Evolutionary conservation across 2,888 invertebrate genomes (phyloP), one percentile per base, ranked within the genome.

Genomic region (Epicampocera succincta): DNA sequence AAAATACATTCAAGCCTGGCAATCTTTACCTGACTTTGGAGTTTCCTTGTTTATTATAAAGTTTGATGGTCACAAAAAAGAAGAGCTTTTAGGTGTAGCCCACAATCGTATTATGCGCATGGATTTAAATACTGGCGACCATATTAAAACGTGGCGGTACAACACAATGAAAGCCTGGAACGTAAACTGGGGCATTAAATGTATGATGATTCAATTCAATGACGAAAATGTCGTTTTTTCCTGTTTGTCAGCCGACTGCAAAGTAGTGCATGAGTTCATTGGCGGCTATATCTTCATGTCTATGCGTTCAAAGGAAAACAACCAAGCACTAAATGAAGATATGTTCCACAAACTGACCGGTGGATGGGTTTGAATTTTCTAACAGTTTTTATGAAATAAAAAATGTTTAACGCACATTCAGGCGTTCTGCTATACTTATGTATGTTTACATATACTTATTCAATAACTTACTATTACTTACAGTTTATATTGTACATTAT

Each of bases 261-360:
- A 99, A 92, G 98, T 99, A 0, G 96, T 99, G 2, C 99, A 99
- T 91, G 99, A 99, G 91, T 99, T 98, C 91, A 99, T 99, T 85
- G 99, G 99, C 19, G 99, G 99, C n/a, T 99, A 99, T 92, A 99
- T 99, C 81, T 99, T 99, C 93, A 93, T 99, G 85, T 98, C 98
- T 0, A 98, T 99, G 96, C 93, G 99, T 44, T 98, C 98, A 38
- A 99, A 99, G 91, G 99, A 99, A 90, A 98, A 98, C 84, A 99
- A 98, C 91, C 99, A 99, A 92, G 95, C 96, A 0, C 92, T 99
- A 65, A 98, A 99, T 90, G 98, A 99, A 89, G 99, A 99, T 90
- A 93, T 98, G 90, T 99, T 99, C 93, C 99, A 99, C 91, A 99
- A 99, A 92, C 93, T 99, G 71, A 99, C 99, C 0, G 99, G 99